These are phyloP conservation scores for Aplysia californica DNA, from an alignment of 1,140 invertebrate species.

Conservation along the genomic window DNA sequence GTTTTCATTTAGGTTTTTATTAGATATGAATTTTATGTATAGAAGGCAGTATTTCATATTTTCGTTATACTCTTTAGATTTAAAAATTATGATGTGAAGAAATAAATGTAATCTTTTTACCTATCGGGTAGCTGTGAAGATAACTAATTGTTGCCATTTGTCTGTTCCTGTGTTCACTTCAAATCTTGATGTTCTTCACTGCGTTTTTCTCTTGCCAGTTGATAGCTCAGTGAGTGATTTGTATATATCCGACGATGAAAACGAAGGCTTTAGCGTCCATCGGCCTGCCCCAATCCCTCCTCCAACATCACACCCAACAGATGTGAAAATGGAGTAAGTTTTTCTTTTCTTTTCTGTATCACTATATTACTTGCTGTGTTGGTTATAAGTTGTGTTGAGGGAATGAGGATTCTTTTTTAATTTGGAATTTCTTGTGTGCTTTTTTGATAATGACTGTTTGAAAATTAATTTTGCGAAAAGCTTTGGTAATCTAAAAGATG, in stretches of 20 bases:
- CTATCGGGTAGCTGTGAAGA: too few species aligned
- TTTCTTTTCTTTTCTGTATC: conserved; percentile 11
- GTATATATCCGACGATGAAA: conserved; percentile 64
- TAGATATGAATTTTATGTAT: too few species aligned
- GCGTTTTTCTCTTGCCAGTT: too few species aligned
- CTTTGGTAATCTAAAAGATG: background rate
- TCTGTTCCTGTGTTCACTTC: too few species aligned
- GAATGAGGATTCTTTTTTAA: background rate
- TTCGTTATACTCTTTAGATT: too few species aligned
- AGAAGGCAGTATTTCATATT: too few species aligned
- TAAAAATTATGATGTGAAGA: too few species aligned
- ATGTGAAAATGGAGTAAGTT: conserved; percentile 68
- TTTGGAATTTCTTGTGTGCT: background rate
- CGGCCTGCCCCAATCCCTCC: conserved; percentile 29
- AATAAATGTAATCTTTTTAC: too few species aligned
- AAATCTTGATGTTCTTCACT: too few species aligned
- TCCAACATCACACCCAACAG: conserved; percentile 30
- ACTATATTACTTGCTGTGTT: background rate
- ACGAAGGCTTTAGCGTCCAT: conserved; percentile 29
- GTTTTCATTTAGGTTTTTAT: too few species aligned
- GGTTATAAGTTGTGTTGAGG: background rate
- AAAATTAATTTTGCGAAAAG: background rate
- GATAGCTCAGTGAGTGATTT: conserved; percentile 62
- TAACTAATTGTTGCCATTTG: too few species aligned
- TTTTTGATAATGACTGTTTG: background rate